A percentile compares a stretch with the other conserved stretches of the same genome.
These are phyloP conservation scores for Agapornis canus DNA, from an alignment of 2,797 vertebrate genomes.

Conservation along the genomic window DNA sequence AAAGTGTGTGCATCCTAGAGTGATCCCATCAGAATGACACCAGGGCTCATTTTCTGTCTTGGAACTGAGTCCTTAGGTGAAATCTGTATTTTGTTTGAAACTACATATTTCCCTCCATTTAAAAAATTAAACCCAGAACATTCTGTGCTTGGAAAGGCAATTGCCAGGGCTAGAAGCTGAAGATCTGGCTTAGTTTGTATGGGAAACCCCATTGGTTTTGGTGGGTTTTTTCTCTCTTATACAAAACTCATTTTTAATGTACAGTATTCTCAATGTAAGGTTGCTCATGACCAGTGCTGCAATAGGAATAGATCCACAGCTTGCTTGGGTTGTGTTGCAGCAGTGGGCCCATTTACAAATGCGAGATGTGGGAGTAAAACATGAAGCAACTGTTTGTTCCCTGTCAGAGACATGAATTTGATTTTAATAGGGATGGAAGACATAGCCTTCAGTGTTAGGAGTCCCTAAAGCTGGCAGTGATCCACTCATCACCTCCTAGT, in stretches of 20 bases:
- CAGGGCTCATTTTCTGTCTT: background rate
- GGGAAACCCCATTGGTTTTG: background rate
- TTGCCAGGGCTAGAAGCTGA: background rate
- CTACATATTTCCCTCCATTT: background rate
- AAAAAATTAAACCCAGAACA: background rate
- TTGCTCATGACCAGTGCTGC: background rate
- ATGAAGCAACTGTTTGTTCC: conserved; percentile 23
- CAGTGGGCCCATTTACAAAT: background rate
- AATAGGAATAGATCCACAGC: background rate
- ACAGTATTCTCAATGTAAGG: background rate
- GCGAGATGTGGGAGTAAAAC: background rate
- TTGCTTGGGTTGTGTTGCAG: background rate
- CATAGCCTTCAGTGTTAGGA: conserved; percentile 32
- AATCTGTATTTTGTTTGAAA: background rate
- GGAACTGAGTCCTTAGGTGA: background rate
- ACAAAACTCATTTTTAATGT: background rate
- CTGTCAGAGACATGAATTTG: conserved; percentile 13
- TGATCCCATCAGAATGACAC: background rate
- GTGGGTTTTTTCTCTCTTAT: background rate
- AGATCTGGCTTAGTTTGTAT: background rate
- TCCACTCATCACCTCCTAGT: background rate
- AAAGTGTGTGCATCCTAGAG: background rate
- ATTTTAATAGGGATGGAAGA: conserved; percentile 30
- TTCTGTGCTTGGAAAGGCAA: background rate
- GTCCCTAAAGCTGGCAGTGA: background rate